These are phyloP conservation scores for Steinernema khuongi DNA, from an alignment of 1,140 invertebrate species.

Conservation along the genomic window DNA sequence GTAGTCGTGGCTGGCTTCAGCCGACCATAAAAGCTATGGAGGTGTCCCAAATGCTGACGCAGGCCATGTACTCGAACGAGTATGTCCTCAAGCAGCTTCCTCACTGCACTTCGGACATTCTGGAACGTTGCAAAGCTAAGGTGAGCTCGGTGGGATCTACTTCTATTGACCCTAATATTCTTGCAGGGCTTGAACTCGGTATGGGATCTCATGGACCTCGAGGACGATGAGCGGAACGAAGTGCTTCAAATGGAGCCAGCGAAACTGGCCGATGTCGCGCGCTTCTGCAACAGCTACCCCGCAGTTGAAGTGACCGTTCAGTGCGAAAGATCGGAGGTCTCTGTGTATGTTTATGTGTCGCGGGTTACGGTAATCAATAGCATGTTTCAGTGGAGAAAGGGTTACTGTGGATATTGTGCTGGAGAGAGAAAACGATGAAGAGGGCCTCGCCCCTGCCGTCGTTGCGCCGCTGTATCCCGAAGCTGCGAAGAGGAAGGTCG, in stretches of 20 bases:
- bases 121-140: slow-evolving; percentile 83
- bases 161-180: slow-evolving; percentile 2
- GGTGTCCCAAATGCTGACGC: slow-evolving; percentile 96
- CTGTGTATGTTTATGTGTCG: slow-evolving; percentile 47
- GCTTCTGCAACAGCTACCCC: slow-evolving; percentile 97
- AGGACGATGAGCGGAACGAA: slow-evolving; percentile 82
- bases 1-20: slow-evolving; percentile 92
- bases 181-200: slow-evolving; percentile 76
- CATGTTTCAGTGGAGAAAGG: slow-evolving; percentile 43
- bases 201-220: slow-evolving; percentile 96
- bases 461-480: slow-evolving; percentile 96
- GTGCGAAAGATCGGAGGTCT: slow-evolving; percentile 72
- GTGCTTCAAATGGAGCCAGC: slow-evolving; percentile 75
- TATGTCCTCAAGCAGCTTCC: slow-evolving; percentile 93
- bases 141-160: slow-evolving; percentile 60
- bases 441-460: slow-evolving; percentile 90
- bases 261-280: slow-evolving; percentile 92
- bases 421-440: slow-evolving; percentile 84
- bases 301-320: slow-evolving; percentile 95
- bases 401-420: slow-evolving; percentile 83
- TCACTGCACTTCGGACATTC: slow-evolving; percentile 82
- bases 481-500: slow-evolving; percentile 81
- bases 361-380: not conserved
- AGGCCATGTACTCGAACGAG: slow-evolving; percentile 99
- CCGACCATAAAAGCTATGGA: slow-evolving; percentile 99